phyloP scores from a whole-genome alignment of 1,140 invertebrate species.

The Sycophila sp. region DNA sequence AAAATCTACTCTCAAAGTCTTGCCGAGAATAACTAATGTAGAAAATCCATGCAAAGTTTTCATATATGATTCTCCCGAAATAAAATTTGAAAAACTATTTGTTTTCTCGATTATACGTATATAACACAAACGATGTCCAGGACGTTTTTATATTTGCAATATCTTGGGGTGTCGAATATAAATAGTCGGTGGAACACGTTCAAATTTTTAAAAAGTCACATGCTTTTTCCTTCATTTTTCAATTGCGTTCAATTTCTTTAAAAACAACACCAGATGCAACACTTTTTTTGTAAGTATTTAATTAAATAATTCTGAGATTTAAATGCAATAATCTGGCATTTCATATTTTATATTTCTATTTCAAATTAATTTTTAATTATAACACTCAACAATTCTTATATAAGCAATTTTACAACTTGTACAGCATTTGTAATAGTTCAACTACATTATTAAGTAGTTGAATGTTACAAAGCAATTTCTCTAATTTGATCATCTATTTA shows the following conservation, averaged over 20 bases:
- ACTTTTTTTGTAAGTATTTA: neutral
- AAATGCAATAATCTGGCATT: constrained; percentile 27
- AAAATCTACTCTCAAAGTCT: constrained; percentile 24
- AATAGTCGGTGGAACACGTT: too few species aligned
- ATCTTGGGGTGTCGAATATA: too few species aligned
- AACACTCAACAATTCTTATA: too few species aligned
- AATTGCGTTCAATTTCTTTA: neutral
- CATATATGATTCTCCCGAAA: too few species aligned
- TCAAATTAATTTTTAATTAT: too few species aligned
- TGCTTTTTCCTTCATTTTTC: constrained; percentile 1
- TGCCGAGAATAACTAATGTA: constrained; percentile 8
- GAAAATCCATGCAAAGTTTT: constrained; percentile 3
- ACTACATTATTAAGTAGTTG: constrained; percentile 25
- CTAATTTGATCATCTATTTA: neutral
- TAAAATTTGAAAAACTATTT: too few species aligned
- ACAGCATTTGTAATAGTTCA: constrained; percentile 26
- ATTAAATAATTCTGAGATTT: constrained; percentile 21
- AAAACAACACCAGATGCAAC: constrained; percentile 8
- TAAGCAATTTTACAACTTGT: constrained; percentile 38
- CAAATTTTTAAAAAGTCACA: too few species aligned
- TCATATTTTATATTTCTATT: constrained; percentile 14
- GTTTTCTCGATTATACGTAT: too few species aligned
- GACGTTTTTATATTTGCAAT: too few species aligned
- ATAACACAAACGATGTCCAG: too few species aligned
- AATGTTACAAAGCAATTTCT: constrained; percentile 15